Evolutionary conservation across 2,797 vertebrate genomes (phyloP).

Genomic region (Erethizon dorsatum): DNA sequence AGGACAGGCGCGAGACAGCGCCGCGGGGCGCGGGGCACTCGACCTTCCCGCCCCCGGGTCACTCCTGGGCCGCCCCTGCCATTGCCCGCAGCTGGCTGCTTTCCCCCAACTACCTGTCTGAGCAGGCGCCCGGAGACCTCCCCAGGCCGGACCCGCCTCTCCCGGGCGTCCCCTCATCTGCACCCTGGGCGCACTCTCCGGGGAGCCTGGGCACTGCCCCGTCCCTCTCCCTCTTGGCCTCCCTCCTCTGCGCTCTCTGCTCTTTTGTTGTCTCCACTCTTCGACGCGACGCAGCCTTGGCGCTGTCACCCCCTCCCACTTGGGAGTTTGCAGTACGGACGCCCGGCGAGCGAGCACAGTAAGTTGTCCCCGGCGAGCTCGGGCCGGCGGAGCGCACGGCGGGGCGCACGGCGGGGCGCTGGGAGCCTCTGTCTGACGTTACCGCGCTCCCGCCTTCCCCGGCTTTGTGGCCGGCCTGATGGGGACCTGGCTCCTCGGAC

Average conservation of each 20-base stretch:
- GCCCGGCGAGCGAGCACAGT: constrained; percentile 16
- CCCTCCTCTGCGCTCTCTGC: neutral
- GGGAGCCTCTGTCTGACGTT: neutral
- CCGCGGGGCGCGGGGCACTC: neutral
- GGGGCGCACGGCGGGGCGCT: neutral
- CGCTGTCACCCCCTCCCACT: neutral
- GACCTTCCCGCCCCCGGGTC: neutral
- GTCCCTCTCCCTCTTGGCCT: neutral
- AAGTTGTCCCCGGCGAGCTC: constrained; percentile 48
- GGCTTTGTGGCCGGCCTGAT: neutral
- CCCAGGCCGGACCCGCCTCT: neutral
- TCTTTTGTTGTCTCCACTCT: constrained; percentile 47
- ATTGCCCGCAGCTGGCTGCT: neutral
- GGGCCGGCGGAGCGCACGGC: neutral
- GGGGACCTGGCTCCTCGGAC: neutral
- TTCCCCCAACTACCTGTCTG: constrained; percentile 78
- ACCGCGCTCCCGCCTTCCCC: neutral
- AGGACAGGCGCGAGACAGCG: neutral
- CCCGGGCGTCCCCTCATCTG: neutral
- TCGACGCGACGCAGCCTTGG: neutral
- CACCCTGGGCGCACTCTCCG: neutral
- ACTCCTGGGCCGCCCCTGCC: neutral
- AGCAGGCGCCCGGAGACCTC: neutral
- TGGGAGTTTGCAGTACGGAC: constrained; percentile 48
- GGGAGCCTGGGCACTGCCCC: neutral